phyloP scores from a whole-genome alignment of 2,113 vertebrate genomes.

The Pedetes capensis region DNA sequence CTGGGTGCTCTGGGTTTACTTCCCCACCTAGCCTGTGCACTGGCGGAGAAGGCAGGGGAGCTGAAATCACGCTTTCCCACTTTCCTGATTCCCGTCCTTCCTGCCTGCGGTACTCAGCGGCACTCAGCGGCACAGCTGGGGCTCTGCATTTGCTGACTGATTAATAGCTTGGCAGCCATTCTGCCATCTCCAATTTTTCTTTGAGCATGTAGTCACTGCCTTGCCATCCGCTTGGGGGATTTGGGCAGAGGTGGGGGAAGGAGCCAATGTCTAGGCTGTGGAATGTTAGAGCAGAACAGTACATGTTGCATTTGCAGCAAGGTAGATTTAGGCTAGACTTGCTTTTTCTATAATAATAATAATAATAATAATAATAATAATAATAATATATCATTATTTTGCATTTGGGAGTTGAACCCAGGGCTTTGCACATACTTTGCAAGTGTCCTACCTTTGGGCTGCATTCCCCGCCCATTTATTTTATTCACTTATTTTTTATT shows the following conservation, averaged over 20 bases:
- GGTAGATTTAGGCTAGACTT: not conserved
- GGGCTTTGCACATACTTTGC: no score
- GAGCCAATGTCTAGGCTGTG: not conserved
- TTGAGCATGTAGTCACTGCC: fast-evolving
- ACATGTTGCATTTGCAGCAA: fast-evolving
- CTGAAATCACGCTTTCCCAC: not conserved
- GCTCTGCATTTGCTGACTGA: not conserved
- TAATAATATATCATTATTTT: no score
- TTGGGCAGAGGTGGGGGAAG: not conserved
- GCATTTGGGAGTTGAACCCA: no score
- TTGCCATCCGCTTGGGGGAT: not conserved
- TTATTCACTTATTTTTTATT: no score
- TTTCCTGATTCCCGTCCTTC: fast-evolving
- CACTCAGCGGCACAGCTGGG: not conserved
- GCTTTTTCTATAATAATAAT: no score
- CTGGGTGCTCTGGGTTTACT: not conserved
- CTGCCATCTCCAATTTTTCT: not conserved
- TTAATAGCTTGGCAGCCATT: fast-evolving
- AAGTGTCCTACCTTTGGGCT: no score
- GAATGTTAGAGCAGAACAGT: not conserved
- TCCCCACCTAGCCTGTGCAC: no score
- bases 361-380: no score
- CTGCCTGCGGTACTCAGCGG: fast-evolving
- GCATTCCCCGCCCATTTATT: no score
- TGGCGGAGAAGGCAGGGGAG: not conserved